A percentile compares a stretch with the other conserved stretches of the same genome.
These are phyloP conservation scores for Ctenopoma multispine DNA, from an alignment of 2,797 vertebrate genomes.

Conservation along the genomic window DNA sequence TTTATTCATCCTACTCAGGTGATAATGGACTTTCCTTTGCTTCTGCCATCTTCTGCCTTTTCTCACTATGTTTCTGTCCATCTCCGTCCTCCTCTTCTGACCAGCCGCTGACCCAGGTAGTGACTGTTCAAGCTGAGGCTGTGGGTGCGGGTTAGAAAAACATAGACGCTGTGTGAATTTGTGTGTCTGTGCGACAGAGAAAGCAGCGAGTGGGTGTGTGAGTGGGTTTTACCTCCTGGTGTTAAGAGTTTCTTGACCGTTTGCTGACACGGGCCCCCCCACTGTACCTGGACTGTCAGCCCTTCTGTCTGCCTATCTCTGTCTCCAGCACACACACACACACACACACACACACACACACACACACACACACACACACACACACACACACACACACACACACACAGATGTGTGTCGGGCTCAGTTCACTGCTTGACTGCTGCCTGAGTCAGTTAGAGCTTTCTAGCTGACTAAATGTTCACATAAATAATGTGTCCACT, in stretches of 20 bases:
- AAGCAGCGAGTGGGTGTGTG: constrained; percentile 43
- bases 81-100: constrained; percentile 33
- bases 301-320: constrained; percentile 71
- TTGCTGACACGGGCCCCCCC: constrained; percentile 76
- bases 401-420: constrained; percentile 42
- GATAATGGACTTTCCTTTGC: background rate
- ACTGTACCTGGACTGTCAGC: constrained; percentile 75
- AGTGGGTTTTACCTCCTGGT: constrained; percentile 71
- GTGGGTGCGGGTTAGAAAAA: constrained; percentile 29
- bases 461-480: constrained; percentile 12
- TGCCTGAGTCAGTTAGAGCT: constrained; percentile 12
- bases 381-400: background rate
- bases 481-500: background rate
- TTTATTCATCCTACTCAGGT: background rate
- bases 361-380: too few relatives aligned
- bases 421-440: constrained; percentile 36
- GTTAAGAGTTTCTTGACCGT: constrained; percentile 81
- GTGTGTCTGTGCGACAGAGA: constrained; percentile 24
- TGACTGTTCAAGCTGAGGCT: constrained; percentile 52
- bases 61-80: background rate
- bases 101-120: constrained; percentile 53
- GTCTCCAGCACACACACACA: constrained; percentile 18
- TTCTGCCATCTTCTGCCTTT: background rate
- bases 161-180: constrained; percentile 15
- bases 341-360: background rate